Evolutionary conservation across 1,140 invertebrate species (phyloP).

Genomic region (Monomorium pharaonis): DNA sequence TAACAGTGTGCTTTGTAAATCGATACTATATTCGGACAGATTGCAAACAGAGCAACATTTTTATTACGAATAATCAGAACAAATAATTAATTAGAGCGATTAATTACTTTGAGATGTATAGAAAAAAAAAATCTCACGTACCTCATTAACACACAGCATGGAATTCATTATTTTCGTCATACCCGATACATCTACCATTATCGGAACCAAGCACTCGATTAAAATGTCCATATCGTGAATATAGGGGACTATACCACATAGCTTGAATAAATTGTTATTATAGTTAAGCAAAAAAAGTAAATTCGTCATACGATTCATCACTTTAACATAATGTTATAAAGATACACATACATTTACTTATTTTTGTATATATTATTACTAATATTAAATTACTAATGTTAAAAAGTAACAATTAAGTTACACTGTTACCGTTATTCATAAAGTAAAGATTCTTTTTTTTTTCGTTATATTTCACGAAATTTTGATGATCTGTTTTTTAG

Average conservation of each 20-base stretch:
- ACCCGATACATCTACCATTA: constrained; percentile 35
- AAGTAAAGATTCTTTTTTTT: too few relatives aligned
- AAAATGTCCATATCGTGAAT: constrained; percentile 42
- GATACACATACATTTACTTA: too few relatives aligned
- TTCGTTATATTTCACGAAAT: too few relatives aligned
- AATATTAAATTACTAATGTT: too few relatives aligned
- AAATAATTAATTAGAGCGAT: too few relatives aligned
- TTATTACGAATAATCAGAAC: neutral
- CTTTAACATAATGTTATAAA: neutral
- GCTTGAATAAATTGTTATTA: constrained; percentile 14
- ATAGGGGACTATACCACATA: constrained; percentile 20
- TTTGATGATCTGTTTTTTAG: too few relatives aligned
- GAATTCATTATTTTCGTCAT: constrained; percentile 47
- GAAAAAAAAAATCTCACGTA: neutral
- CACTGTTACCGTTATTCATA: too few relatives aligned
- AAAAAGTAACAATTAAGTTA: too few relatives aligned
- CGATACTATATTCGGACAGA: neutral
- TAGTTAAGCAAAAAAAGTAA: neutral
- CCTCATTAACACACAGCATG: constrained; percentile 20
- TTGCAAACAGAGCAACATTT: neutral
- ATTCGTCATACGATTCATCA: neutral
- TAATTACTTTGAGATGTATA: neutral
- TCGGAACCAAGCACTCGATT: constrained; percentile 36
- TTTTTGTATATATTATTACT: too few relatives aligned
- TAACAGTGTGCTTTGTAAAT: neutral